Base-by-base conservation (phyloP, 1,140 invertebrate species). In the Varroa destructor region DNA sequence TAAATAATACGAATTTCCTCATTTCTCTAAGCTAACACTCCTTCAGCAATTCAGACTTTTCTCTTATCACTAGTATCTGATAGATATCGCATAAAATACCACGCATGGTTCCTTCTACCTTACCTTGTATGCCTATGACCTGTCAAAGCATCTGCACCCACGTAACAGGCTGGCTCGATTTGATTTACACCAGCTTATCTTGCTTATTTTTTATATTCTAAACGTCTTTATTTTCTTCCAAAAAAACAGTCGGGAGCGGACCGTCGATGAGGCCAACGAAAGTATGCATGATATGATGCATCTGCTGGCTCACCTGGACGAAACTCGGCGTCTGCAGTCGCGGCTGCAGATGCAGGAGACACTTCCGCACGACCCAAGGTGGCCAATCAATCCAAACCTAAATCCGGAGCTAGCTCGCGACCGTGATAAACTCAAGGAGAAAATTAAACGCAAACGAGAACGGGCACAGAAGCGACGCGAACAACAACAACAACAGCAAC, bases 201-300 rank as follows among this genome's bases (percentile, higher is more conserved):
- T 51, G 46, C 46, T 51, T 8, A 8, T 51, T 51, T 3, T 51
- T 51, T 51, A 51, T 8, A 51, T 51, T 51, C 8, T 51, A 25
- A 25, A 8, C 46, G 46, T 51, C 25, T 25, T 51, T 51, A 8
- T 51, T 40, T 37, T 46, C 61, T 67, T 37, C 46, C 12, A 12
- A 43, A 43, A 12, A 14, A 40, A 40, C 61, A 67, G 61, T 40
- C 61, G 61, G 10, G 61, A 67, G 46, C 61, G 61, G 10, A 67
- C 61, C 12, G 61, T 67, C 1, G 61, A 67, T 14, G 61, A 67
- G 2, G 61, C 61, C 14, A 67, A 67, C 37, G 61, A 67, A 37
- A 67, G 61, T 40, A 67, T 67, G 61, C 61, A 67, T 67, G 40
- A 67, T 46, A 67, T 67, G 61, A 67, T 67, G 61, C 61, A 67